Conservation (phyloP, 2,888 invertebrate genomes). For the Athalia circularis region DNA sequence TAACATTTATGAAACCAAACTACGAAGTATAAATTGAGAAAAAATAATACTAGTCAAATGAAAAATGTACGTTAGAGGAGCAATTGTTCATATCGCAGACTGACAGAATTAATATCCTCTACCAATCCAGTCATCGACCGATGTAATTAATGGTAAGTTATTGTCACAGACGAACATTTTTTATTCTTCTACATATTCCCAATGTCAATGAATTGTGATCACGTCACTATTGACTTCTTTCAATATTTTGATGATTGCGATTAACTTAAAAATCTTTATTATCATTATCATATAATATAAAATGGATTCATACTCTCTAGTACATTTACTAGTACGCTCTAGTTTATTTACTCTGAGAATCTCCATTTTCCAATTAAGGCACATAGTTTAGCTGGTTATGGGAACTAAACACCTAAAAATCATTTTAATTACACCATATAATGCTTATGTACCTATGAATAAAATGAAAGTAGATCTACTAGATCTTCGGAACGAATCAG, state of each 20-base stretch:
- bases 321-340: neutral
- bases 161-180: neutral
- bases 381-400: neutral
- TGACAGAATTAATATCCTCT: neutral
- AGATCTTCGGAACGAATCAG: neutral
- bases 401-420: neutral
- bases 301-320: constrained; percentile 10
- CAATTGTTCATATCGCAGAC: neutral
- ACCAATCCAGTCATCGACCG: neutral
- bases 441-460: constrained; percentile 19
- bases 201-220: neutral
- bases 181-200: neutral
- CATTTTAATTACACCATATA: constrained; percentile 4
- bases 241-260: neutral
- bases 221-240: neutral
- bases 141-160: neutral
- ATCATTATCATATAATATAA: constrained; percentile 8
- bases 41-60: neutral
- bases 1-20: neutral
- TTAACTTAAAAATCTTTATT: constrained; percentile 11
- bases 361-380: constrained; percentile 1
- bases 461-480: constrained; percentile 29
- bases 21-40: neutral
- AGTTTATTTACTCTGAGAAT: neutral
- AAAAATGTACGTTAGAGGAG: neutral